A percentile compares a stretch with the other conserved stretches of the same genome.
These are phyloP conservation scores for Gymnoscopelus microlampas DNA, from an alignment of 2,797 vertebrate genomes.

Conservation along the genomic window DNA sequence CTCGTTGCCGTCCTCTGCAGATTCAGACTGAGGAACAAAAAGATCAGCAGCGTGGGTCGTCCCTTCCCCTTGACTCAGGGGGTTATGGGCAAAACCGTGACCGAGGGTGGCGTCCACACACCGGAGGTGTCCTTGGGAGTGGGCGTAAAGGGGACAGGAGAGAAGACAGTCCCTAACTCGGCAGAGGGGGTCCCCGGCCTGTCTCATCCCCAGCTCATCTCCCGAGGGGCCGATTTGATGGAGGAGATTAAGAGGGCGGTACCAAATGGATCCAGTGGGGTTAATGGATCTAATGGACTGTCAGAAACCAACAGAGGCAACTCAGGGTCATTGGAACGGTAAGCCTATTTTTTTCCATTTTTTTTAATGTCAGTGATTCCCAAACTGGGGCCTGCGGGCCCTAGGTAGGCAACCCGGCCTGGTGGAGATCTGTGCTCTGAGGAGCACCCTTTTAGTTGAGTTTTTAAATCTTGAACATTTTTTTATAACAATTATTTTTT, in stretches of 20 bases:
- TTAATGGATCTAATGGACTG: constrained; percentile 79
- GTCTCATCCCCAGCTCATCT: constrained; percentile 86
- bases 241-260: constrained; percentile 86
- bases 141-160: constrained; percentile 80
- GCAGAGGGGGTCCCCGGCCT: constrained; percentile 76
- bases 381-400: no score
- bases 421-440: no score
- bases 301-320: constrained; percentile 55
- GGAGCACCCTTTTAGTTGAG: no score
- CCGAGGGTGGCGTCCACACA: constrained; percentile 73
- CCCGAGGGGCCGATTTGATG: constrained; percentile 86
- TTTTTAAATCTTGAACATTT: no score
- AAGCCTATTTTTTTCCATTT: constrained; percentile 31
- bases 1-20: constrained; percentile 65
- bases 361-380: background rate
- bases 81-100: constrained; percentile 85
- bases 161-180: constrained; percentile 54
- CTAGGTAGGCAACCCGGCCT: no score
- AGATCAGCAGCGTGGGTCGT: constrained; percentile 87
- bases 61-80: constrained; percentile 82
- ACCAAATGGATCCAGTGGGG: constrained; percentile 80
- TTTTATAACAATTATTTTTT: no score
- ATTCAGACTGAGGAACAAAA: constrained; percentile 95
- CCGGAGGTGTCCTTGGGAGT: constrained; percentile 73
- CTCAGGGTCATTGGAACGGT: constrained; percentile 72